A percentile compares a stretch with the other conserved stretches of the same genome.
Conservation (phyloP, 2,888 invertebrate species). For the Amphimallon solstitiale region DNA sequence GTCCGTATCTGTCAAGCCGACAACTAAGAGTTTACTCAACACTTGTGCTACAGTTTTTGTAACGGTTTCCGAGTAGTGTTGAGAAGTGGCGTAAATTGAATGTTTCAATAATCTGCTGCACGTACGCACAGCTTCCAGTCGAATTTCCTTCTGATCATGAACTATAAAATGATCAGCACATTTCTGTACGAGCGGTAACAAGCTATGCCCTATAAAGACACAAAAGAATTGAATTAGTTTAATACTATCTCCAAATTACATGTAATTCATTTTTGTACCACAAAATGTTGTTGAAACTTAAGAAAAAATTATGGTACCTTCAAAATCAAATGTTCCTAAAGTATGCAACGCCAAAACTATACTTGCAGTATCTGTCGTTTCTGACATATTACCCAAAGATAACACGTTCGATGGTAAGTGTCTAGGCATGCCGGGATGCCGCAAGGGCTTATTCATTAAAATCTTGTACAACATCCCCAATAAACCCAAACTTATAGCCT, state of each 20-base stretch:
- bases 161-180: constrained; percentile 92
- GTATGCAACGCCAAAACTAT: constrained; percentile 93
- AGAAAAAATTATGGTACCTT: constrained; percentile 65
- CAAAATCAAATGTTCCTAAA: constrained; percentile 86
- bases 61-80: constrained; percentile 82
- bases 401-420: constrained; percentile 66
- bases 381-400: constrained; percentile 64
- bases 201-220: constrained; percentile 68
- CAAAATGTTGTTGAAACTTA: too few relatives aligned
- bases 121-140: constrained; percentile 94
- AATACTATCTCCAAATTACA: neutral
- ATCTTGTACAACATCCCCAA: constrained; percentile 91
- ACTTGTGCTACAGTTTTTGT: constrained; percentile 92
- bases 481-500: constrained; percentile 92
- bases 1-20: constrained; percentile 95
- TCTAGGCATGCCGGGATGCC: constrained; percentile 80
- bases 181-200: constrained; percentile 90
- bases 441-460: constrained; percentile 85
- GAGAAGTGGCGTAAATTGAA: constrained; percentile 72
- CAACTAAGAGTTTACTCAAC: constrained; percentile 87
- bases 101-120: constrained; percentile 89
- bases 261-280: too few relatives aligned
- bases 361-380: constrained; percentile 78
- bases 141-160: constrained; percentile 90
- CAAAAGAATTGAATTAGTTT: too few relatives aligned